Conservation (phyloP, 2,113 vertebrate species). For the Pan paniscus region DNA sequence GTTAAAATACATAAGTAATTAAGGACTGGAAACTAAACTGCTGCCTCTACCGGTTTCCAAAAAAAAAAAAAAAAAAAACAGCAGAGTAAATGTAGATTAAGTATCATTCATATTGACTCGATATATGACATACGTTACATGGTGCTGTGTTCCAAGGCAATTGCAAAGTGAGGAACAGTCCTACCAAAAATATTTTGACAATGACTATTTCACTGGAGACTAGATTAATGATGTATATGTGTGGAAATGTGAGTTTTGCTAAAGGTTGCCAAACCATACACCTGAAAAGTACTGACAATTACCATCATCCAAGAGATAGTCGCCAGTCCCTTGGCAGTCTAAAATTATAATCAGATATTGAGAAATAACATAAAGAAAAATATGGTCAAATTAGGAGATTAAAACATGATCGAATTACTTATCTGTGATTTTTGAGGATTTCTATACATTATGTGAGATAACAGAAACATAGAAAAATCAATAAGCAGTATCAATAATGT, state of each 20-base stretch:
- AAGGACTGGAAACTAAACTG: neutral
- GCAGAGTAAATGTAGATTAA: neutral
- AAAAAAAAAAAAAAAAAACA: neutral
- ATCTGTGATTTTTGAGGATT: neutral
- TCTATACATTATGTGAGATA: neutral
- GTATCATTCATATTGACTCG: neutral
- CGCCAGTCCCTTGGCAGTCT: neutral
- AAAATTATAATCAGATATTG: neutral
- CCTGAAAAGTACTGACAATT: neutral
- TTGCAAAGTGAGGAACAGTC: neutral
- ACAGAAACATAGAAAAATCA: neutral
- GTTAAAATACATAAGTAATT: neutral
- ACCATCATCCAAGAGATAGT: neutral
- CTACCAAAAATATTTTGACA: neutral
- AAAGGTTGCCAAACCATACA: neutral
- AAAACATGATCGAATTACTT: neutral
- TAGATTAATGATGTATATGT: neutral
- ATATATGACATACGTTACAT: neutral
- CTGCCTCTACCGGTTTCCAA: neutral
- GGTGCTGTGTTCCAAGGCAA: neutral
- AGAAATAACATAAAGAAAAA: conserved; percentile 3
- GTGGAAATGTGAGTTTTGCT: neutral
- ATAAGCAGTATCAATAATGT: neutral
- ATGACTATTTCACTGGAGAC: neutral
- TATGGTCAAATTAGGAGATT: neutral